Percentiles rank a stretch among this genome's conserved stretches.
These are phyloP conservation scores for Plemyria rubiginata DNA, from an alignment of 2,888 invertebrate genomes.

Conservation along the genomic window DNA sequence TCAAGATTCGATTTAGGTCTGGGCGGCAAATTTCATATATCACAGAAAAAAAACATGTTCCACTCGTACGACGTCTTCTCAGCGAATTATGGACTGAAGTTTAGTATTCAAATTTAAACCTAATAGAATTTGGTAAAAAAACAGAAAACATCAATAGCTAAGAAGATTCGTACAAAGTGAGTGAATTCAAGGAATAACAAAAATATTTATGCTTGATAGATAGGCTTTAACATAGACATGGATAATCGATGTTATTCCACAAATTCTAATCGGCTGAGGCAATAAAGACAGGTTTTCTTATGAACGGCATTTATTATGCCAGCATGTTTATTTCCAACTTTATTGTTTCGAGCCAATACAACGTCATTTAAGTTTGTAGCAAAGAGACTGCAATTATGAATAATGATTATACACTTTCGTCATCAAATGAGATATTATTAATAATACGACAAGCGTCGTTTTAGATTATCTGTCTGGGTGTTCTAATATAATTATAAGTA, in stretches of 20 bases:
- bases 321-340: slow-evolving; percentile 13
- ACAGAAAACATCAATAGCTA: slow-evolving; percentile 35
- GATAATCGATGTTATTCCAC: slow-evolving; percentile 28
- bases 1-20: slow-evolving; percentile 42
- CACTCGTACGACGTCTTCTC: slow-evolving; percentile 43
- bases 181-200: slow-evolving; percentile 36
- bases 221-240: background rate
- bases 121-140: slow-evolving; percentile 1
- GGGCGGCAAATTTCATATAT: slow-evolving; percentile 59
- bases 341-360: slow-evolving; percentile 32
- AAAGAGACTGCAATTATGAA: slow-evolving; percentile 23
- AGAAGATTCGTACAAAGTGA: slow-evolving; percentile 32
- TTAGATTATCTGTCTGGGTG: too few relatives aligned
- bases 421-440: background rate
- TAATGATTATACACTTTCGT: background rate
- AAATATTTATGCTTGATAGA: background rate
- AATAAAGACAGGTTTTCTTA: slow-evolving; percentile 27
- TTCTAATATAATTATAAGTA: too few relatives aligned
- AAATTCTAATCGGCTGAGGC: slow-evolving; percentile 26
- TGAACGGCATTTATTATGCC: slow-evolving; percentile 2
- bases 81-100: slow-evolving; percentile 47
- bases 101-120: background rate
- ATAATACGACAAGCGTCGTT: background rate
- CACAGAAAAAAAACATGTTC: slow-evolving; percentile 12
- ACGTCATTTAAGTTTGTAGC: slow-evolving; percentile 25